Evolutionary conservation across 2,113 vertebrate species (phyloP).

Genomic region (Oreamnos americanus): DNA sequence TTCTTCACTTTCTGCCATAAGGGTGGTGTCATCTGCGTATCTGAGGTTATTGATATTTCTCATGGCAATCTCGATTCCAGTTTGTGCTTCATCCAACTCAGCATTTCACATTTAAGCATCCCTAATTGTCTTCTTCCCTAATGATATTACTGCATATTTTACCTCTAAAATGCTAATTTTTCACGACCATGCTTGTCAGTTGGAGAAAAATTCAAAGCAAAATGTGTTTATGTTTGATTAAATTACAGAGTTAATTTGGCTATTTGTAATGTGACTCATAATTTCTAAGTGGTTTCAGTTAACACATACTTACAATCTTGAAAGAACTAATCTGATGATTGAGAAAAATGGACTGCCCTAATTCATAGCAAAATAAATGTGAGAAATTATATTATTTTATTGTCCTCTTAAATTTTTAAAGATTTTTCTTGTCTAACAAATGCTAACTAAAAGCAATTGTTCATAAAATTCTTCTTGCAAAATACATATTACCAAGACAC

Average conservation of each 20-base stretch:
- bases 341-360: background rate
- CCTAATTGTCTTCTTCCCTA: background rate
- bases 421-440: background rate
- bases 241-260: background rate
- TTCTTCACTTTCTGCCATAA: background rate
- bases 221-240: background rate
- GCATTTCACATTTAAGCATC: background rate
- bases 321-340: background rate
- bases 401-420: background rate
- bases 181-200: background rate
- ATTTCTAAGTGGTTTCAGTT: conserved; percentile 2
- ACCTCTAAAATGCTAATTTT: background rate
- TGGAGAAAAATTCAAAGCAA: background rate
- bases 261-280: background rate
- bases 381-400: background rate
- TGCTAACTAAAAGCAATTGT: background rate
- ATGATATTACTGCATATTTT: background rate
- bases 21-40: background rate
- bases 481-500: background rate
- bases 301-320: background rate
- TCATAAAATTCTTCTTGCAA: background rate
- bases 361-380: background rate
- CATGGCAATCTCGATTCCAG: background rate
- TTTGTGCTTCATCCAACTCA: background rate
- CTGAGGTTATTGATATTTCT: background rate